Conservation (phyloP, 2,113 vertebrate genomes). For the Mesoclemmys tuberculata region DNA sequence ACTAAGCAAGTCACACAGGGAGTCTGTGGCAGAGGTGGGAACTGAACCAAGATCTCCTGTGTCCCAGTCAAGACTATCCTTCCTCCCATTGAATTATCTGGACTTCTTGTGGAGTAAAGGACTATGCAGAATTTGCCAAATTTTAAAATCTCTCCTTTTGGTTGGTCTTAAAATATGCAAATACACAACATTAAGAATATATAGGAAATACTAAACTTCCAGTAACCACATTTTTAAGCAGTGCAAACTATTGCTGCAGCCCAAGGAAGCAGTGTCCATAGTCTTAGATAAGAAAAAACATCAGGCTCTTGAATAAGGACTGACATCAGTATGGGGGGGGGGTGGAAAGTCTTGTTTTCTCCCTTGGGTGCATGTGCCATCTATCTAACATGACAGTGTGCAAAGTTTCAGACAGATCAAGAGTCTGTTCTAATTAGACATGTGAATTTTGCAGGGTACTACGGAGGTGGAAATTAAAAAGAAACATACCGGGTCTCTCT, state of each 20-base stretch:
- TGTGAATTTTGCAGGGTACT: slow-evolving; percentile 78
- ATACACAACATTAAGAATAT: not conserved
- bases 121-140: not conserved
- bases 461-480: slow-evolving; percentile 95
- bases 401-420: accelerated
- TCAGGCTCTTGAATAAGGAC: not conserved
- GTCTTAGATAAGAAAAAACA: not conserved
- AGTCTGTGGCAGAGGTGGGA: not conserved
- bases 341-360: not conserved
- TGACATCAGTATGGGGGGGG: not conserved
- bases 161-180: not conserved
- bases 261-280: not conserved
- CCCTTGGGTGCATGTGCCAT: not conserved
- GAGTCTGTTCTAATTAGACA: not conserved
- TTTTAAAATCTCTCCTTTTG: not conserved
- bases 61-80: not conserved
- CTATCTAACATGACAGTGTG: not conserved
- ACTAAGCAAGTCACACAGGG: not conserved
- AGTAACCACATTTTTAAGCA: not conserved
- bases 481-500: slow-evolving; percentile 93
- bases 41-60: not conserved
- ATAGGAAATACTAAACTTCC: not conserved
- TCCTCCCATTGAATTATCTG: not conserved
- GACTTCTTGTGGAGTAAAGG: not conserved
- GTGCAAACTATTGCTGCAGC: not conserved